Base-by-base conservation (phyloP, 2,113 vertebrate species). In the Origma solitaria region DNA sequence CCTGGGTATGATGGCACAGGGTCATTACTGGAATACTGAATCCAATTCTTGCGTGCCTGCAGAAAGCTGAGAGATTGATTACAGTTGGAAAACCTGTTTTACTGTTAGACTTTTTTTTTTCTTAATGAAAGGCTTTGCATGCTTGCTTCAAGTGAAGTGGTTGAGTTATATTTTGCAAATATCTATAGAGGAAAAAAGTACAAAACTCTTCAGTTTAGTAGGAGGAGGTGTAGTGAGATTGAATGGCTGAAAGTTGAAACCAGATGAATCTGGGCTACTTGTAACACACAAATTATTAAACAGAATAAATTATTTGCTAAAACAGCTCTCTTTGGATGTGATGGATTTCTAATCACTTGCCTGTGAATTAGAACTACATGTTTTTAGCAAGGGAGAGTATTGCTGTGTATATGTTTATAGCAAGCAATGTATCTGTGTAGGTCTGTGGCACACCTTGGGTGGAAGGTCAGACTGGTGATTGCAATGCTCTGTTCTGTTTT, bases 201-300 rank as follows among this genome's bases (percentile, higher is more conserved):
- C 37, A 87, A 68, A 87, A 65, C 51, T 91, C 69, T 64, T 88
- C 47, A 40, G 35, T 73, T 92, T 71, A 60, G 69, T n/a, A 38
- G 85, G 58, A 91, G 56, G 68, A 82, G 50, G 33, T 81, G 15
- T 79, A 91, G 64, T 86, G 53, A 81, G 56, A 81, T 14, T 44
- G 80, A 94, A 45, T 68, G 56, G 77, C 83, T 82, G 77, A 25
- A 92, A 94, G 92, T 42, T 61, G 68, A 94, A 86, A 88, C 57
- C 61, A 65, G 65, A 78, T 89, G 44, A 86, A 94, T 94, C 81
- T 91, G 65, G 31, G 53, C 65, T 91, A 60, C 76, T 94, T 84
- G 61, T 89, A 95, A 53, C 66, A 73, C 61, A 82, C 44, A 60
- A 37, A 68, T 95, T 60, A 70, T 86, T 93, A 70, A 90, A 40